A percentile compares a stretch with the other conserved stretches of the same genome.
These are phyloP conservation scores for Drosophila parabipectinata DNA, from an alignment of 1,140 invertebrate species.

Conservation along the genomic window DNA sequence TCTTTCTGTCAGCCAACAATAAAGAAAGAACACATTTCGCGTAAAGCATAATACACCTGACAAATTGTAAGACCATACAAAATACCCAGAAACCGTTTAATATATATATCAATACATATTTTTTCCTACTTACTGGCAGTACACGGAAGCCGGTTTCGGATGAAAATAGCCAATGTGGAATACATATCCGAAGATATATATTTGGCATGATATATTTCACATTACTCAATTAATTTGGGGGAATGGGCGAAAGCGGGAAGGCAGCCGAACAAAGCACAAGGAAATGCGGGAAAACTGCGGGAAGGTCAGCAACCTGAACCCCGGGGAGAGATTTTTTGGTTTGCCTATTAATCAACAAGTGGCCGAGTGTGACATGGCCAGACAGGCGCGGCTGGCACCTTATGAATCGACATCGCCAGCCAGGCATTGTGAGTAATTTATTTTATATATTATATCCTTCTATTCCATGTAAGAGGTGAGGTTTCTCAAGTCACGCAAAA, in stretches of 20 bases:
- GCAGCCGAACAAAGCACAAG: slow-evolving; percentile 60
- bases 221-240: slow-evolving; percentile 50
- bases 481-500: slow-evolving; percentile 65
- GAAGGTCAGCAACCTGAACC: slow-evolving; percentile 62
- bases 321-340: slow-evolving; percentile 14
- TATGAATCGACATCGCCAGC: slow-evolving; percentile 33
- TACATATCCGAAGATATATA: slow-evolving; percentile 22
- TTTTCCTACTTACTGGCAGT: slow-evolving; percentile 19
- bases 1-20: slow-evolving; percentile 17
- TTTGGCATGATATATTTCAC: slow-evolving; percentile 39
- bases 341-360: slow-evolving; percentile 75
- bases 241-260: neutral
- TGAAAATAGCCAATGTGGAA: slow-evolving; percentile 38
- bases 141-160: slow-evolving; percentile 34
- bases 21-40: slow-evolving; percentile 7
- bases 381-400: slow-evolving; percentile 55
- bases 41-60: slow-evolving; percentile 51
- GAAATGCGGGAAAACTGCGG: slow-evolving; percentile 45
- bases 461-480: slow-evolving; percentile 31
- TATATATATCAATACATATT: slow-evolving; percentile 17
- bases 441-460: slow-evolving; percentile 16
- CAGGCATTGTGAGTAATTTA: slow-evolving; percentile 41
- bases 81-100: slow-evolving; percentile 39
- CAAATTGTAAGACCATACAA: slow-evolving; percentile 28
- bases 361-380: slow-evolving; percentile 46